Base-by-base conservation (phyloP, 64 coral and sea anemone species). In the Catalaphyllia jardinei region DNA sequence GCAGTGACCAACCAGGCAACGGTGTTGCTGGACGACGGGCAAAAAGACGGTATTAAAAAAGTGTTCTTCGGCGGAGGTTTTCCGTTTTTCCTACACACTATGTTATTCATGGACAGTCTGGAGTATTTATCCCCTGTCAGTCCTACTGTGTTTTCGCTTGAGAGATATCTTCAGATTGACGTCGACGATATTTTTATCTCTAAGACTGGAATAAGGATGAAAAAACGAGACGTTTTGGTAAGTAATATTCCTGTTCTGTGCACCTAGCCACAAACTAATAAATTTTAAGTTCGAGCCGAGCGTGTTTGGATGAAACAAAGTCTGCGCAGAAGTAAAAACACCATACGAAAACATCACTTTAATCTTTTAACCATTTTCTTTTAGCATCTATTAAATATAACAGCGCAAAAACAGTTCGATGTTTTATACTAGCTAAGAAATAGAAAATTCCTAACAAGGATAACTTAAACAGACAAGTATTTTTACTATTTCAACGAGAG, bases 131-230 rank as follows among this genome's bases (percentile, higher is more conserved):
- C 90, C 11, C 81, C 94, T 8, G 80, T 91, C 11, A 46, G 74
- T 19, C 81, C 81, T 6, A 75, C 89, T 39, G 95, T 49, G 16
- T 95, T 94, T 75, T 87, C 84, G 19, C 29, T 89, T 17, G 91
- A 99, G 33, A 88, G 97, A 74, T 95, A 95, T 52, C 65, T 98
- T 20, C 96, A 98, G 77, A 90, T 98, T 71, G 96, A 98, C 64
- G 87, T 98, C 19, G 96, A 98, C 79, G 96, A 98, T 93, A 94
- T 98, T 60, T 98, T 98, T 46, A 93, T 98, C 76, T 93, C 90
- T 14, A 95, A 91, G 69, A 88, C 93, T 51, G 93, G 93, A 5
- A 79, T 98, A 74, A 83, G 96, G 51, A 87, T 98, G 72, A 94
- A 95, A 72, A 87, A 84, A 85, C 67, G 74, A 50, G 96, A 98